phyloP scores from a whole-genome alignment of 2,797 vertebrate genomes.

The Eulemur coronatus region DNA sequence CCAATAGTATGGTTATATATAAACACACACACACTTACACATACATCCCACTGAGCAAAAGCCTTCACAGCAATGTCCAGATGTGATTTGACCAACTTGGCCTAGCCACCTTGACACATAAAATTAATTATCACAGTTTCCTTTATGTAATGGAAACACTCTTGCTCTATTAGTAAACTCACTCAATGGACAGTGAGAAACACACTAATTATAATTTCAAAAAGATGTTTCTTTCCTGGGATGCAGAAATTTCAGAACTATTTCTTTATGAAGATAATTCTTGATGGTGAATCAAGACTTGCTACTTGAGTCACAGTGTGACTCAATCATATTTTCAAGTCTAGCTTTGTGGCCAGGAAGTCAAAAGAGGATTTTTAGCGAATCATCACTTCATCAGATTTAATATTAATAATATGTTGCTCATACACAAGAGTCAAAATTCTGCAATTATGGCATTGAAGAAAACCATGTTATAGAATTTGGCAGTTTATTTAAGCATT shows the following conservation, averaged over 20 bases:
- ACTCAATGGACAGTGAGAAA: not conserved
- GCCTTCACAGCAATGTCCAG: not conserved
- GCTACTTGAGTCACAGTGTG: not conserved
- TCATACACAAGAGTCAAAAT: not conserved
- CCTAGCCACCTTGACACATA: not conserved
- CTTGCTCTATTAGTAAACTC: not conserved
- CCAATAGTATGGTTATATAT: not conserved
- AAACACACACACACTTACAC: not conserved
- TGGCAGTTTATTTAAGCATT: not conserved
- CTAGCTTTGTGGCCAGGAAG: not conserved
- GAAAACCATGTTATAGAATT: not conserved
- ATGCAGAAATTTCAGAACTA: not conserved
- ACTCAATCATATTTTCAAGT: not conserved
- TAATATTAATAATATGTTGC: slow-evolving; percentile 9
- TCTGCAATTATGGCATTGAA: not conserved
- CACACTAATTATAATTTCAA: not conserved
- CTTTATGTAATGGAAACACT: not conserved
- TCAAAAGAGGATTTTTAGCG: not conserved
- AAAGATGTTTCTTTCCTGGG: not conserved
- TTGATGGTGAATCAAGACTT: not conserved
- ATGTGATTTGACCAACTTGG: not conserved
- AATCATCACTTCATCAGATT: not conserved
- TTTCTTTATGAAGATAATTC: not conserved
- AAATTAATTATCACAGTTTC: not conserved
- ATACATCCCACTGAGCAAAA: not conserved